Base-by-base conservation (phyloP, 2,113 vertebrate species). In the Chloroceryle aenea region DNA sequence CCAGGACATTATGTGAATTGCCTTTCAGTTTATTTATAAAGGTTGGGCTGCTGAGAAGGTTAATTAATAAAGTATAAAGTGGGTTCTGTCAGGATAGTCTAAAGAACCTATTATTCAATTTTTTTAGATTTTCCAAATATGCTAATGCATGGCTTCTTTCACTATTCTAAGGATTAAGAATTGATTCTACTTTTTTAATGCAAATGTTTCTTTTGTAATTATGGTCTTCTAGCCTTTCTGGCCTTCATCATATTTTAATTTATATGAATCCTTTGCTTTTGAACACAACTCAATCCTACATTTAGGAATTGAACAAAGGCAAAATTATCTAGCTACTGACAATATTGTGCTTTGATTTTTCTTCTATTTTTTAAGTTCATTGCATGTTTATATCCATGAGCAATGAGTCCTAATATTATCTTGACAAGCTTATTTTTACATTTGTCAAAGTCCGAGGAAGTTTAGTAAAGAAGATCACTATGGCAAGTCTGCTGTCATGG, bases 361-460 rank as follows among this genome's bases (percentile, higher is more conserved):
- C 43, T 80, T 89, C 58, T 50, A 38, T 30, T 58, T 89, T 89
- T 83, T 68, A 76, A 69, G 59, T 67, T 91, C 36, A 69, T 62
- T 89, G 9, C 4, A 27, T 42, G 36, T 17, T 89, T 89, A 56
- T 77, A 88, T 12, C 71, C 43, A 48, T 62, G 20, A 47, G 40
- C 27, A 79, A 66, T 56, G 36, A 36, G 30, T 47, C 81, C 76
- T 93, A 77, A 55, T 87, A 72, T 90, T 95, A 90, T 93, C 92
- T 95, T 88, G 92, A 95, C 90, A 95, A 94, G 89, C 45, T 85
- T 71, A 87, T 72, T 90, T 87, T 68, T 55, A 62, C 27, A 81
- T 69, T 87, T 61, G 7, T 86, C 63, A 29, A 11, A 52, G 67
- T 86, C 89, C 67, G 76, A 89, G 61, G 34, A 56, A 90, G 63